These are phyloP conservation scores for Peromyscus leucopus DNA, from an alignment of 2,113 vertebrate species.

Conservation along the genomic window DNA sequence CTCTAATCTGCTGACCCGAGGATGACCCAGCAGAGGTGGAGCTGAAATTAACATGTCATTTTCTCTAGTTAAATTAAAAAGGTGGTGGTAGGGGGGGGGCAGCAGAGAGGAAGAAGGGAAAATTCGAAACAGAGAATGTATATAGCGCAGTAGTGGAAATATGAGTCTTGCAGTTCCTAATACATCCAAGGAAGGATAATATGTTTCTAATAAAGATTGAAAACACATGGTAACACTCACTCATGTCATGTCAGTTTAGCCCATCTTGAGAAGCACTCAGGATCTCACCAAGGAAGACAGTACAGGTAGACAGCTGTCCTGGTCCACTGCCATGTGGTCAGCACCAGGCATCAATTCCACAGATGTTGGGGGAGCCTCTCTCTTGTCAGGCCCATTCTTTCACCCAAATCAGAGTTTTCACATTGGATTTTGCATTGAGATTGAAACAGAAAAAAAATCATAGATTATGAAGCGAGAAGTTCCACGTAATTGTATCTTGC, in stretches of 20 bases:
- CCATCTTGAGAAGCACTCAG: slow-evolving; percentile 27
- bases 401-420: not conserved
- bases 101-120: not conserved
- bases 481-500: not conserved
- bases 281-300: slow-evolving; percentile 27
- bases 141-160: not conserved
- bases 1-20: slow-evolving; percentile 89
- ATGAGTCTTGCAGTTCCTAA: not conserved
- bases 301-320: accelerated
- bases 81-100: slow-evolving; percentile 21
- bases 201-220: slow-evolving; percentile 79
- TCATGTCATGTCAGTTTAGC: slow-evolving; percentile 70
- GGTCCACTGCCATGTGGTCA: accelerated
- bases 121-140: slow-evolving; percentile 44
- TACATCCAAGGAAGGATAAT: not conserved
- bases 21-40: slow-evolving; percentile 87
- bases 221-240: slow-evolving; percentile 43
- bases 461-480: too few species aligned
- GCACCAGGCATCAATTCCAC: accelerated
- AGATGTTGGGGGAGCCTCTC: accelerated
- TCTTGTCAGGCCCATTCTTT: not conserved
- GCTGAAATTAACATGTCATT: slow-evolving; percentile 87
- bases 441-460: not conserved
- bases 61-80: slow-evolving; percentile 86
- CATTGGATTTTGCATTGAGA: not conserved